These are phyloP conservation scores for Cantharis rustica DNA, from an alignment of 2,888 invertebrate genomes.

Conservation along the genomic window DNA sequence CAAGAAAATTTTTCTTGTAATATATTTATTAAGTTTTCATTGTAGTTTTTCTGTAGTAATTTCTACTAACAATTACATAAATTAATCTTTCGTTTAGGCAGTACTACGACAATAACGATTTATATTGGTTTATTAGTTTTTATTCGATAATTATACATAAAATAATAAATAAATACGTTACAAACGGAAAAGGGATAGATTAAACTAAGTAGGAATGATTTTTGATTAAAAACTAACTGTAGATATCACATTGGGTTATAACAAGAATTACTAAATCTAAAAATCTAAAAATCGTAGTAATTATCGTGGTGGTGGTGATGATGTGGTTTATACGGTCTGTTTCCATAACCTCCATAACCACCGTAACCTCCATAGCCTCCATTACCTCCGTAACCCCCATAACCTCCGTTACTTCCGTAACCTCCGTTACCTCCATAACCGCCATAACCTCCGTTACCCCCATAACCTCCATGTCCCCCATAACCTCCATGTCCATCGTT, in stretches of 20 bases:
- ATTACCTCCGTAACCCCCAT: slow-evolving; percentile 19
- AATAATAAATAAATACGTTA: not conserved
- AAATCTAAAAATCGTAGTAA: not conserved
- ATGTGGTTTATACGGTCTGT: not conserved
- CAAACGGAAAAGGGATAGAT: not conserved
- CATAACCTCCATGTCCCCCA: slow-evolving; percentile 1
- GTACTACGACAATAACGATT: not conserved
- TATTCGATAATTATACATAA: not conserved
- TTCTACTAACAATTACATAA: not conserved
- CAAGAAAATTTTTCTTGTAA: too few relatives aligned
- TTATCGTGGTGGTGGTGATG: not conserved
- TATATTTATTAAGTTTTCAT: not conserved
- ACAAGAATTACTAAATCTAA: not conserved
- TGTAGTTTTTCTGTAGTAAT: not conserved
- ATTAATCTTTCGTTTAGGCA: not conserved
- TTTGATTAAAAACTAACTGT: not conserved
- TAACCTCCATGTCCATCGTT: not conserved
- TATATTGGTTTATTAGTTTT: not conserved
- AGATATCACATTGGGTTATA: not conserved
- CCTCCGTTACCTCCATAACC: not conserved
- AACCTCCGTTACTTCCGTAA: slow-evolving; percentile 8
- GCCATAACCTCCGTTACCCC: not conserved
- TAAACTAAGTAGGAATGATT: not conserved
- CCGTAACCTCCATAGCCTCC: slow-evolving; percentile 25
- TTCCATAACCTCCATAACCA: slow-evolving; percentile 21